Conservation (phyloP, 1,140 invertebrate genomes). For the Trypoxylus dichotomus region DNA sequence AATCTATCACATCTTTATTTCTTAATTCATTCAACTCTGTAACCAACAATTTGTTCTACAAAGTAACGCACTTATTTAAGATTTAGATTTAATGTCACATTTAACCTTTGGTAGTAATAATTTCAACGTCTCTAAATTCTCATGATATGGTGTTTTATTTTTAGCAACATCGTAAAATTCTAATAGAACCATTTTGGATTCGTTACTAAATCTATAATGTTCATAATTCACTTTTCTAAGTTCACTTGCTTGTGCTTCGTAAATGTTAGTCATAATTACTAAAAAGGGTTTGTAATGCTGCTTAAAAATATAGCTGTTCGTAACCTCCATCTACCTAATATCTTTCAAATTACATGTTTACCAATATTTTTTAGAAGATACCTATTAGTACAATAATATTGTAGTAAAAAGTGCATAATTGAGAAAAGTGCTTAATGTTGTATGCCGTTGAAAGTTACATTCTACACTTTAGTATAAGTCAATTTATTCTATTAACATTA, state of each 20-base stretch:
- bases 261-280: not conserved
- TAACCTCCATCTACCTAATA: too few species aligned
- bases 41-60: not conserved
- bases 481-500: too few species aligned
- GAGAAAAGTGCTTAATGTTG: too few species aligned
- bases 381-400: too few species aligned
- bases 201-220: constrained; percentile 6
- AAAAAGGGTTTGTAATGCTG: not conserved
- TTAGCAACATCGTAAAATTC: constrained; percentile 3
- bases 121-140: not conserved
- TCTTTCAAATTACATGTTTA: too few species aligned
- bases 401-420: too few species aligned
- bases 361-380: too few species aligned
- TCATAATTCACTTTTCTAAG: not conserved
- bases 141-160: not conserved
- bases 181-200: not conserved
- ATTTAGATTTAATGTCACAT: not conserved
- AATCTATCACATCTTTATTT: not conserved
- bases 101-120: not conserved
- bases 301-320: not conserved
- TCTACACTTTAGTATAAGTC: too few species aligned
- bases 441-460: too few species aligned
- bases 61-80: not conserved
- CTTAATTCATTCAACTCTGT: not conserved
- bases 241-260: not conserved